Conservation (phyloP, 2,888 invertebrate species). For the Sphaerophoria rueppellii region DNA sequence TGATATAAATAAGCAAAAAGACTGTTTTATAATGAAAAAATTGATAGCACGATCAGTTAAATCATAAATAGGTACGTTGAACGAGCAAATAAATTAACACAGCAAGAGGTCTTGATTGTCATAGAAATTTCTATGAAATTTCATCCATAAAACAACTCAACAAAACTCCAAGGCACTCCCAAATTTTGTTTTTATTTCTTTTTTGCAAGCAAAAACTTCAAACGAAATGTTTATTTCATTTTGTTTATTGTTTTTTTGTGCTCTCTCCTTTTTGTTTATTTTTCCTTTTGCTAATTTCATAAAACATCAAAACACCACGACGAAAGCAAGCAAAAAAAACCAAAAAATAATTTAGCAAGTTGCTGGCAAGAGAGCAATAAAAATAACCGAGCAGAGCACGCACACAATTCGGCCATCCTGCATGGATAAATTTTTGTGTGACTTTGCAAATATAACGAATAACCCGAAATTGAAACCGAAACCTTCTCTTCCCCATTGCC, state of each 20-base stretch:
- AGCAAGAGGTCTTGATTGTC: neutral
- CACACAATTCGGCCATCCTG: constrained; percentile 39
- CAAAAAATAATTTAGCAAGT: neutral
- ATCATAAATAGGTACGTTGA: no score
- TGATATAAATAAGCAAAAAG: no score
- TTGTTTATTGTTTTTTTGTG: neutral
- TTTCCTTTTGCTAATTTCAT: constrained; percentile 19
- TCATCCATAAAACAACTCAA: neutral
- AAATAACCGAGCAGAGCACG: constrained; percentile 43
- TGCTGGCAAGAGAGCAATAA: constrained; percentile 31
- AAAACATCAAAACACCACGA: constrained; percentile 33
- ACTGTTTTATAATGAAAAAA: no score
- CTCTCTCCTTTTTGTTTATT: neutral
- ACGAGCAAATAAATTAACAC: neutral
- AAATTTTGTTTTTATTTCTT: neutral
- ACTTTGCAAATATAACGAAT: constrained; percentile 4
- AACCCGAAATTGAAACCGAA: neutral
- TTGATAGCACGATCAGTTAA: no score
- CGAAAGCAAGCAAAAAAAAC: no score
- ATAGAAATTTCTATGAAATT: constrained; percentile 8
- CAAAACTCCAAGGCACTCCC: constrained; percentile 9
- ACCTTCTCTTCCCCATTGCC: neutral
- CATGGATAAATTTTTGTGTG: constrained; percentile 41
- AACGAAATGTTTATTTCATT: neutral
- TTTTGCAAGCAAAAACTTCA: constrained; percentile 16